phyloP scores from a whole-genome alignment of 2,888 invertebrate genomes.

The Disparrhopalites patrizii region DNA sequence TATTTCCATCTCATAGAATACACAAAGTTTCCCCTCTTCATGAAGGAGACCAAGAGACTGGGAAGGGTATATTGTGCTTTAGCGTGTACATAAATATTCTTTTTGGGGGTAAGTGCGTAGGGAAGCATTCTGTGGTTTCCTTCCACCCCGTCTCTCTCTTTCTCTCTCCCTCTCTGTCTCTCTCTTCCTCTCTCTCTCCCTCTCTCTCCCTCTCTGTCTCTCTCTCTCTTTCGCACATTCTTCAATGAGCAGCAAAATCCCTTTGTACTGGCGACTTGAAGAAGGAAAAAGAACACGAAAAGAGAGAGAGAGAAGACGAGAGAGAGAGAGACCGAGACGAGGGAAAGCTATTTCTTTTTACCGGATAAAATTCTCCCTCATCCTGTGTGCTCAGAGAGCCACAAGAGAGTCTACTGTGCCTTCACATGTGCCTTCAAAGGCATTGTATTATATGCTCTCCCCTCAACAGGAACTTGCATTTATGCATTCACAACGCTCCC shows the following conservation, averaged over 20 bases:
- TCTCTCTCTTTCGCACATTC: background rate
- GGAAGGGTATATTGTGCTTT: background rate
- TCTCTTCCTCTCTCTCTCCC: background rate
- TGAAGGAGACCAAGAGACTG: background rate
- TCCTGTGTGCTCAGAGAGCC: background rate
- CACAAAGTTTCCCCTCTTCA: background rate
- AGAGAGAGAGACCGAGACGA: no score
- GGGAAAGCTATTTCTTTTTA: background rate
- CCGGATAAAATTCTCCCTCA: background rate
- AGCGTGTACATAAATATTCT: background rate
- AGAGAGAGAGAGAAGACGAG: no score
- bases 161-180: background rate
- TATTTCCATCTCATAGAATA: background rate
- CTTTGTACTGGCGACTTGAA: background rate
- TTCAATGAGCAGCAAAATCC: background rate
- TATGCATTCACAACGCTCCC: no score
- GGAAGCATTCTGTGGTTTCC: constrained; percentile 3
- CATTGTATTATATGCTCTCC: background rate
- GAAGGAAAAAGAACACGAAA: no score
- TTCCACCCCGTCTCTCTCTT: constrained; percentile 1
- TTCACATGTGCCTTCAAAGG: no score
- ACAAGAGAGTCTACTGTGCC: background rate
- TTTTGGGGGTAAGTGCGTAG: background rate
- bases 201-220: background rate
- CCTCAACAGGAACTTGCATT: background rate